Evolutionary conservation across 64 coral and sea anemone genomes (phyloP).

Genomic region (Hydrozoanthus tunicans): DNA sequence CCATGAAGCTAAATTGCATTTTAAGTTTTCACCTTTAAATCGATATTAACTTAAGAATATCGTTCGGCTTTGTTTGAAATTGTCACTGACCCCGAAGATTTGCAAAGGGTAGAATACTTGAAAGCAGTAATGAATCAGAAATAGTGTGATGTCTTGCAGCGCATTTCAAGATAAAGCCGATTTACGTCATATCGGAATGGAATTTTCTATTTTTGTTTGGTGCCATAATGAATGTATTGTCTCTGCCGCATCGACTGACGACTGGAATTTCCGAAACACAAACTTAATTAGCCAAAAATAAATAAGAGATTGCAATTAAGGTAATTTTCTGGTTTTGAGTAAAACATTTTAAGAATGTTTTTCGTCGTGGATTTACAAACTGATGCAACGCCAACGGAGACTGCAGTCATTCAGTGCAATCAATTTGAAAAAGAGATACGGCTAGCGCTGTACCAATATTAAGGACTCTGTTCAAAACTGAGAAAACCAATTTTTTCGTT

Average conservation of each 20-base stretch:
- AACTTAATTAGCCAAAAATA: constrained; percentile 53
- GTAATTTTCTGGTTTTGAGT: not conserved
- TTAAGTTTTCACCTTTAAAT: too few relatives aligned
- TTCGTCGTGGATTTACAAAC: not conserved
- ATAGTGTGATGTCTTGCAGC: constrained; percentile 3
- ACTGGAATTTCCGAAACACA: constrained; percentile 57
- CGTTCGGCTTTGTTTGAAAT: not conserved
- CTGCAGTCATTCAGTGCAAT: too few relatives aligned
- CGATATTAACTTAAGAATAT: not conserved
- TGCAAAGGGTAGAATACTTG: too few relatives aligned
- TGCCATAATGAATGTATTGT: constrained; percentile 11
- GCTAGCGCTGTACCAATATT: too few relatives aligned
- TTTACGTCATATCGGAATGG: constrained; percentile 24
- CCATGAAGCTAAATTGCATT: too few relatives aligned
- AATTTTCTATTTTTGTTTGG: constrained; percentile 32
- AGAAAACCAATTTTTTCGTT: too few relatives aligned
- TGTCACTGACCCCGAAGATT: too few relatives aligned
- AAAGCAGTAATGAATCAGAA: not conserved
- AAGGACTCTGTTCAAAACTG: too few relatives aligned
- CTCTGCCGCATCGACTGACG: not conserved
- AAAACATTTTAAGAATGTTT: not conserved
- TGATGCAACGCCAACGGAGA: too few relatives aligned
- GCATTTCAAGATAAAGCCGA: not conserved
- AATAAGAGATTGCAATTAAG: not conserved
- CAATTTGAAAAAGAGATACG: too few relatives aligned